Evolutionary conservation across 2,888 invertebrate species (phyloP).

Genomic region (Metopia argyrocephala): DNA sequence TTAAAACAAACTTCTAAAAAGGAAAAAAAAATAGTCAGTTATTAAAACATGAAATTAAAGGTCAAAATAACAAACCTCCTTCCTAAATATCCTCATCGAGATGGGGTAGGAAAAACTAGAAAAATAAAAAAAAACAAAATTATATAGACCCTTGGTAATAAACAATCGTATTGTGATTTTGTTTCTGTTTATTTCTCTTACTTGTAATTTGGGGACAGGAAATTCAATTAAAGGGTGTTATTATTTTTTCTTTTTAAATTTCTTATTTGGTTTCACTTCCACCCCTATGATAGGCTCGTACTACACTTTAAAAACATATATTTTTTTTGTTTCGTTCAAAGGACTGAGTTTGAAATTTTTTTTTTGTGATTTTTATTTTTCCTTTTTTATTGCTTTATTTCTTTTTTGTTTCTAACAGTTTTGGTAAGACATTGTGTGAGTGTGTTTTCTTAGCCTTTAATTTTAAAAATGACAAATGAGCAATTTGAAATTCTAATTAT

Average conservation of each 20-base stretch:
- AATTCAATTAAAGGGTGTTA: slow-evolving; percentile 56
- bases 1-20: not conserved
- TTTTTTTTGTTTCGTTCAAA: not conserved
- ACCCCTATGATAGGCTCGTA: not conserved
- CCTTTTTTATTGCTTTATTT: not conserved
- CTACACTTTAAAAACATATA: not conserved
- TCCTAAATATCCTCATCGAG: slow-evolving; percentile 10
- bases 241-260: slow-evolving; percentile 12
- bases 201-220: slow-evolving; percentile 58
- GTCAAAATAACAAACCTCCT: slow-evolving; percentile 55
- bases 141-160: slow-evolving; percentile 43
- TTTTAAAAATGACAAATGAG: slow-evolving; percentile 45
- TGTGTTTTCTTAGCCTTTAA: slow-evolving; percentile 27
- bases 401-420: not conserved
- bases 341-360: not conserved
- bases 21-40: slow-evolving; percentile 39
- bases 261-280: not conserved
- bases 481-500: slow-evolving; percentile 55
- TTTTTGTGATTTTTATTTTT: not conserved
- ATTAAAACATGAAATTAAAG: slow-evolving; percentile 63
- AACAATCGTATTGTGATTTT: slow-evolving; percentile 43
- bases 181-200: slow-evolving; percentile 39
- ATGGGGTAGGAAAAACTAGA: slow-evolving; percentile 5
- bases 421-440: not conserved
- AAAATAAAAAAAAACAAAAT: slow-evolving; percentile 34